Base-by-base conservation (phyloP, 1,140 invertebrate genomes). In the Brachionus paranguensis region DNA sequence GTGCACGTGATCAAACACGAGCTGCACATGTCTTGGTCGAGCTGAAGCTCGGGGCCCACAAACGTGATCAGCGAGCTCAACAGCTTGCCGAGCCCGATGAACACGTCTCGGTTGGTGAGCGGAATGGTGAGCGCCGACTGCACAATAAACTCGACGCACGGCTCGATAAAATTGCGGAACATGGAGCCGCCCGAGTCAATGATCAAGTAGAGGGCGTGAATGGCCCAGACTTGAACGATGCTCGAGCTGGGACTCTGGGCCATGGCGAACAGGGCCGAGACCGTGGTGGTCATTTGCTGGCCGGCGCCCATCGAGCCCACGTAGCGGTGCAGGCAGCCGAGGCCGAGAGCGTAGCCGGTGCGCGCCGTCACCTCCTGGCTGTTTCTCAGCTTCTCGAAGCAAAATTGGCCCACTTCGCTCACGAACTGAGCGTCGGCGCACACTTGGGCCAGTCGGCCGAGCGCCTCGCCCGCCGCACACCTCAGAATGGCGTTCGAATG, bases 131-230 rank as follows among this genome's bases (percentile, higher is more conserved):
- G 91, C 47, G 99, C 90, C 60, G 99, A 90, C 87, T 96, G 96
- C 27, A 99, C 89, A 29, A 95, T 93, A 27, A 98, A 91, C 1
- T 94, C 94, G 29, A 99, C 90, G 0, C 95, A 94, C 0, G 95
- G 95, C 88, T 99, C 97, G 11, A 99, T 96, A 90, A 98, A 99
- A 14, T 94, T 93, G 27, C 96, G 91, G 90, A 99, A 99, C 96
- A 99, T 98, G 33, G 96, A 97, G 1, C 97, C 97, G 27, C 96
- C 96, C 7, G 96, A 97, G 89, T 99, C 96, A 29, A 96, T 96
- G 84, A 99, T 96, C 84, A 99, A 91, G 8, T 95, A 94, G 43
- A 99, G 88, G 2, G 96, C 96, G 90, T 99, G 95, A 3, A 99
- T 90, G 0, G 97, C 94, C 97, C 97, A 99, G 43, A 97, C 94